Evolutionary conservation across 2,797 vertebrate genomes (phyloP).

Genomic region (Karalla daura): DNA sequence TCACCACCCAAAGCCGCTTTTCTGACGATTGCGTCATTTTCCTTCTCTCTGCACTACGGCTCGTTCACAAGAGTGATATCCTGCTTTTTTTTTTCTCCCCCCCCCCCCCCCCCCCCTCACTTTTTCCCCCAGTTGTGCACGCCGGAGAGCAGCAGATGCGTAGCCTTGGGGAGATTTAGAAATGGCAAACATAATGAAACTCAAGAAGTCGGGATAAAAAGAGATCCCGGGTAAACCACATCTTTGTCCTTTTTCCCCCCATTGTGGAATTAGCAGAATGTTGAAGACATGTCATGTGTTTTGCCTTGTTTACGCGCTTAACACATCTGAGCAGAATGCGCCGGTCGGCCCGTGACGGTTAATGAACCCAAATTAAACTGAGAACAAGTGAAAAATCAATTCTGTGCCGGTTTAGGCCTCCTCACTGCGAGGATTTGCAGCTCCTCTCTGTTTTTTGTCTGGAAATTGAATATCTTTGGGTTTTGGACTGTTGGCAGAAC

Average conservation of each 20-base stretch:
- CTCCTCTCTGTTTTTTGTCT: neutral
- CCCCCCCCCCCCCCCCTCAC: no score
- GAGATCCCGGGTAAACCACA: slow-evolving; percentile 31
- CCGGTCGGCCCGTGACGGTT: no score
- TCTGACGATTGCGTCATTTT: slow-evolving; percentile 75
- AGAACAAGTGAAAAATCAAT: neutral
- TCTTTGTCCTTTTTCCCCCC: slow-evolving; percentile 20
- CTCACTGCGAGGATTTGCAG: neutral
- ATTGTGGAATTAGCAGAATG: slow-evolving; percentile 12
- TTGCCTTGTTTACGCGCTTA: slow-evolving; percentile 12
- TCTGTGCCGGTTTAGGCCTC: neutral
- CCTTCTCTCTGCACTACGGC: slow-evolving; percentile 57
- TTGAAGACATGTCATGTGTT: slow-evolving; percentile 2
- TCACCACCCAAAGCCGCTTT: slow-evolving; percentile 68
- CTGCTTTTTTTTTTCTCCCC: slow-evolving; percentile 57
- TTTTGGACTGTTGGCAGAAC: neutral
- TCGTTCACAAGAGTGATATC: slow-evolving; percentile 81
- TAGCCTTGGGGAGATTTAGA: slow-evolving; percentile 75
- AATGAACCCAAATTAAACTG: no score
- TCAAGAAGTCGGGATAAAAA: slow-evolving; percentile 68
- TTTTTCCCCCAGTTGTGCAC: slow-evolving; percentile 59
- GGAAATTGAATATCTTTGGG: neutral
- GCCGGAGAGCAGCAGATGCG: slow-evolving; percentile 77
- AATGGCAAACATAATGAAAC: slow-evolving; percentile 82
- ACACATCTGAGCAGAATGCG: neutral